These are phyloP conservation scores for Drosophila repleta DNA, from an alignment of 1,140 invertebrate species.

Conservation along the genomic window DNA sequence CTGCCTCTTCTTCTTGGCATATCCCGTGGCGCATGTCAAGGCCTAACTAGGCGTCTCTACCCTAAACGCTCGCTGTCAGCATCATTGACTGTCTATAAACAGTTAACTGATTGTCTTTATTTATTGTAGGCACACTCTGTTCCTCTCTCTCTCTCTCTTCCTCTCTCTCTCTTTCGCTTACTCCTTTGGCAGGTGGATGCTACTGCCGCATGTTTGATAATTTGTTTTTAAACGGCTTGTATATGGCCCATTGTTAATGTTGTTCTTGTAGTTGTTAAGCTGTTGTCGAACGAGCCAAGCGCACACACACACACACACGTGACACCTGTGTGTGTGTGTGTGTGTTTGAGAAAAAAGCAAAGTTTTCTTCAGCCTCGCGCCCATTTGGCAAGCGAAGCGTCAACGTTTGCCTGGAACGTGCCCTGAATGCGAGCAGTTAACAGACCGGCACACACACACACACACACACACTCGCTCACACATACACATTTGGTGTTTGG, in stretches of 20 bases:
- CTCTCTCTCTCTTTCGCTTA: neutral
- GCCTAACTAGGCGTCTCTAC: neutral
- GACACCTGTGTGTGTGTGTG: constrained; percentile 33
- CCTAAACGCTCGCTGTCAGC: constrained; percentile 11
- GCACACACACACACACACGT: constrained; percentile 57
- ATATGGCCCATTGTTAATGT: constrained; percentile 22
- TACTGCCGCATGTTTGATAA: constrained; percentile 74
- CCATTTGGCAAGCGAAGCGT: constrained; percentile 68
- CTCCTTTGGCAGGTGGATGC: constrained; percentile 49
- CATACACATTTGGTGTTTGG: constrained; percentile 19
- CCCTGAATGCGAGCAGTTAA: constrained; percentile 69
- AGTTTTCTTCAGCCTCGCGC: constrained; percentile 59
- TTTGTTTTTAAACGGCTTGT: constrained; percentile 77
- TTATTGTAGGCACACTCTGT: neutral
- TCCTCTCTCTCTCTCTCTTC: neutral
- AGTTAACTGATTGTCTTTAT: constrained; percentile 22
- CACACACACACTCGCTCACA: constrained; percentile 16
- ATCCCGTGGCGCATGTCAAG: constrained; percentile 40
- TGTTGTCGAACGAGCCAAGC: constrained; percentile 63
- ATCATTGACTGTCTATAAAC: constrained; percentile 64
- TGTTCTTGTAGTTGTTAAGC: constrained; percentile 55
- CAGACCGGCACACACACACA: constrained; percentile 36
- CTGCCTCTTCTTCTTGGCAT: constrained; percentile 5
- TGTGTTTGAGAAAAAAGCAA: constrained; percentile 55
- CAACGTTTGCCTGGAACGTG: constrained; percentile 74